Evolutionary conservation across 2,888 invertebrate genomes (phyloP).

Genomic region (Meteorus colon): DNA sequence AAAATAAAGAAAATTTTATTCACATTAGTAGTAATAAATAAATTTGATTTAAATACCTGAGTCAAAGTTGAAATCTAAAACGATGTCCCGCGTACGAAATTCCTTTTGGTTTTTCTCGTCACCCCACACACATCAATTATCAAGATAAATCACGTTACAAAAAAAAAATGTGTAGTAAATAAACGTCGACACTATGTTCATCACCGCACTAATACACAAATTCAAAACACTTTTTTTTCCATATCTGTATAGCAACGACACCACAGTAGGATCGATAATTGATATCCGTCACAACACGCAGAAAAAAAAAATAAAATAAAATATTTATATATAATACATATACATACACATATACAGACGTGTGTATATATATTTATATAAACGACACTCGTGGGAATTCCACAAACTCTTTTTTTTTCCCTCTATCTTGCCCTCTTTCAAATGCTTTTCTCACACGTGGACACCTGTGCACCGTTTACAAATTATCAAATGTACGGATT

Average conservation of each 20-base stretch:
- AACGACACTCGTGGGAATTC: conserved; percentile 26
- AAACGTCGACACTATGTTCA: conserved; percentile 25
- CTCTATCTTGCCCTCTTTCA: conserved; percentile 16
- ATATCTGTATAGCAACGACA: conserved; percentile 10
- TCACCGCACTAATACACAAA: conserved; percentile 30
- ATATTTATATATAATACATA: neutral
- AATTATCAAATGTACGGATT: conserved; percentile 54
- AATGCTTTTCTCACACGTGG: conserved; percentile 56
- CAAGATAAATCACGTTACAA: conserved; percentile 18
- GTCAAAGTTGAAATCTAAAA: conserved; percentile 6
- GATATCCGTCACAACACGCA: neutral
- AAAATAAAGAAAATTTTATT: neutral
- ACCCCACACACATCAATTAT: neutral
- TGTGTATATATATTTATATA: conserved; percentile 17
- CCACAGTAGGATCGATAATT: neutral
- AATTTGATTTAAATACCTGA: conserved; percentile 20
- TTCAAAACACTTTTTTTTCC: neutral
- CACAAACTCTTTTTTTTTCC: neutral
- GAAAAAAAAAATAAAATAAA: neutral
- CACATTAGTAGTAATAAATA: neutral
- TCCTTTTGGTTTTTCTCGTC: conserved; percentile 2
- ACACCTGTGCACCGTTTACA: conserved; percentile 56
- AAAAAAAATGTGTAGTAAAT: conserved; percentile 33
- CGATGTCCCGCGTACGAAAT: conserved; percentile 9
- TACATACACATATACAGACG: conserved; percentile 12